A percentile compares a stretch with the other conserved stretches of the same genome.
Evolutionary conservation across 2,888 invertebrate species (phyloP).

Genomic region (Tipula confusa): DNA sequence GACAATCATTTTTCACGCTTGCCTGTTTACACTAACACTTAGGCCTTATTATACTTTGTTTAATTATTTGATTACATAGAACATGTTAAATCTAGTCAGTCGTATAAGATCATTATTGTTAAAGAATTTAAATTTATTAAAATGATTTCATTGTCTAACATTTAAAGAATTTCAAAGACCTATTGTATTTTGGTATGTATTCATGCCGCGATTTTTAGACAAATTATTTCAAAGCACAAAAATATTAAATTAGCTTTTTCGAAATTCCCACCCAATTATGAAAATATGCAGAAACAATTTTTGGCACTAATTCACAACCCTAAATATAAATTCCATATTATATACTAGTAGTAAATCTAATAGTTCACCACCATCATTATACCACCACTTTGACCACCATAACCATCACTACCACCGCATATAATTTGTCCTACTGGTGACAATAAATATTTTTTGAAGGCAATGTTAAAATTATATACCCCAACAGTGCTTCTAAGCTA

Average conservation of each 20-base stretch:
- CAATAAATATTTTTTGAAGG: not conserved
- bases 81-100: too few relatives aligned
- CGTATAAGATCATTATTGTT: too few relatives aligned
- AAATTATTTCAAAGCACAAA: not conserved
- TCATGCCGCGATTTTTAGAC: not conserved
- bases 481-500: not conserved
- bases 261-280: conserved; percentile 5
- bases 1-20: too few relatives aligned
- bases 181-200: too few relatives aligned
- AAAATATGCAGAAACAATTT: not conserved
- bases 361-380: not conserved
- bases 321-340: not conserved
- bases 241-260: not conserved
- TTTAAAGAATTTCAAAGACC: too few relatives aligned
- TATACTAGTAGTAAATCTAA: not conserved
- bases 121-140: too few relatives aligned
- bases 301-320: not conserved
- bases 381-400: too few relatives aligned
- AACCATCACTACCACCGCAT: not conserved
- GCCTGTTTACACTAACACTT: too few relatives aligned
- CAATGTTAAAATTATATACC: not conserved
- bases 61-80: too few relatives aligned
- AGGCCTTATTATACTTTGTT: too few relatives aligned
- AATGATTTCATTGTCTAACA: too few relatives aligned
- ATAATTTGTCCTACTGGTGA: not conserved